Base-by-base conservation (phyloP, 2,888 invertebrate genomes). In the Machimus rusticus region DNA sequence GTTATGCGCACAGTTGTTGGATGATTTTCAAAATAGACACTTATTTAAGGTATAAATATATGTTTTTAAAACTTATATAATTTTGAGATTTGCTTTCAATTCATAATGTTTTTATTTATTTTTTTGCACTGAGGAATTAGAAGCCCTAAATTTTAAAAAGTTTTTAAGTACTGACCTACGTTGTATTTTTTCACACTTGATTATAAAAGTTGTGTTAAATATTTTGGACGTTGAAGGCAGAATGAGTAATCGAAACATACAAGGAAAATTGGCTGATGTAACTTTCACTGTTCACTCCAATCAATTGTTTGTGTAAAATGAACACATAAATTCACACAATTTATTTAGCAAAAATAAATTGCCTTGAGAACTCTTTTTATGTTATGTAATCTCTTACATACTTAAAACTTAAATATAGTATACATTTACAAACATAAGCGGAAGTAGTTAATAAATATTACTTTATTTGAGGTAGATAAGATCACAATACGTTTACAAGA, bases 401-500 rank as follows among this genome's bases (percentile, higher is more conserved):
- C 2, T 23, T 19, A 12, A 2, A 8, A 51, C 2, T 51, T 51
- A 51, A n/a, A 51, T n/a, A 6, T 51, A 51, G n/a, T 1, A 66
- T 66, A 23, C 28, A 28, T 19, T 34, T 34, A 34, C 5, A 34
- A 12, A 66, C 1, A 55, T 19, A 19, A n/a, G 0, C 19, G 66
- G 28, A 66, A 66, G 23, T 23, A 66, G 28, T 66, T 66, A 66
- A 66, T 66, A 66, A 66, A 23, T 66, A 66, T 23, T 19, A 19
- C 8, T 66, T 66, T 82, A 82, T 82, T 82, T 82, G 82, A 82
- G 82, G 82, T 82, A 82, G 82, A 66, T 82, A 66, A 34, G 28
- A 82, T 79, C 79, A 79, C 79, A 79, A 79, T 46, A 46, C 46
- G 28, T 46, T 79, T 28, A 79, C 79, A 79, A 55, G 51, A 55